A percentile compares a stretch with the other conserved stretches of the same genome.
Evolutionary conservation across 2,797 vertebrate species (phyloP).

Genomic region (Semaprochilodus insignis): DNA sequence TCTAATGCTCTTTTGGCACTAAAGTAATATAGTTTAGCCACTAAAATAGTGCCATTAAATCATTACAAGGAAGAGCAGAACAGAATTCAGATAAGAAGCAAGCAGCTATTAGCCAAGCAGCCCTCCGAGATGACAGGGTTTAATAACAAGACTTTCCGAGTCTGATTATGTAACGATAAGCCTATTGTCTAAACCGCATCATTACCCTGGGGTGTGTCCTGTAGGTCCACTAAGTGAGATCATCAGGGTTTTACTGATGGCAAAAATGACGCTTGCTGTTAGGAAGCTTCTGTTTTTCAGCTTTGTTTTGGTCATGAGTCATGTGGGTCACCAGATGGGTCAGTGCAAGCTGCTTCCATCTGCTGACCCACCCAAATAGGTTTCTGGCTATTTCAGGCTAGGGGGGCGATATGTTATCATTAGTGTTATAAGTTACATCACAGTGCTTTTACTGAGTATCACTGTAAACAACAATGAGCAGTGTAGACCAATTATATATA

Average conservation of each 20-base stretch:
- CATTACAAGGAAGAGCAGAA: neutral
- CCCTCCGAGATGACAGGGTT: neutral
- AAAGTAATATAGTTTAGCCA: neutral
- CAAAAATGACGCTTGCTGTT: neutral
- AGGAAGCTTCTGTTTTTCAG: conserved; percentile 27
- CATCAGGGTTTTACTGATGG: neutral
- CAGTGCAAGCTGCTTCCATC: conserved; percentile 20
- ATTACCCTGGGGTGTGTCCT: conserved; percentile 2
- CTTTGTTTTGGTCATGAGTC: conserved; percentile 26
- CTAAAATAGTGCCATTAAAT: neutral
- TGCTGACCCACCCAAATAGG: no score
- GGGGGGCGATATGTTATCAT: no score
- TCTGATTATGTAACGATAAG: conserved; percentile 27
- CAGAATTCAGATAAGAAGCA: conserved; percentile 13
- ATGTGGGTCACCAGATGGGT: conserved; percentile 42
- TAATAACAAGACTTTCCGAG: conserved; percentile 24
- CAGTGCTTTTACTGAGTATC: no score
- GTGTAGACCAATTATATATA: no score
- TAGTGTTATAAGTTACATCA: no score
- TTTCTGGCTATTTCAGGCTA: neutral
- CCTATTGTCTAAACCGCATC: conserved; percentile 16
- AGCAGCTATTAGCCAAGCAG: neutral
- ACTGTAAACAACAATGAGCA: no score
- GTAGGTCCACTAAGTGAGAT: conserved; percentile 14
- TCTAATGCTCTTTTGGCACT: neutral